Conservation (phyloP, 2,888 invertebrate genomes). For the Neuroscelio doddi region DNA sequence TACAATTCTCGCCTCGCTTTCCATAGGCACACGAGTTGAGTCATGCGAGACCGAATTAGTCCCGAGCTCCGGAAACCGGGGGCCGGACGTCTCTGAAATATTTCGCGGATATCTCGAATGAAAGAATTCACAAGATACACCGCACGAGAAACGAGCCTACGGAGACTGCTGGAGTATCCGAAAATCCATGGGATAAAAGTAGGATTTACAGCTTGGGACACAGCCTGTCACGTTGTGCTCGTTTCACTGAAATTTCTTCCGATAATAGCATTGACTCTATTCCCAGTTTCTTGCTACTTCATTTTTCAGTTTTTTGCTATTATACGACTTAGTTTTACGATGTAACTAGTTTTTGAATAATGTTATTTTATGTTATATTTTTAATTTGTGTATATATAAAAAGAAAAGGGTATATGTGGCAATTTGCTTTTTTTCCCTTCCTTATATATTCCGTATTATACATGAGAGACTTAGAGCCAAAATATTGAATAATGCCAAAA, state of each 20-base stretch:
- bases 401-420: no score
- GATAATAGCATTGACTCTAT: constrained; percentile 17
- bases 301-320: no score
- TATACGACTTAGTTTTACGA: no score
- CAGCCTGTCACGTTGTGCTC: constrained; percentile 38
- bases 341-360: no score
- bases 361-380: no score
- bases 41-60: background rate
- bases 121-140: constrained; percentile 26
- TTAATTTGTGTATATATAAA: no score
- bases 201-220: constrained; percentile 44
- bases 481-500: no score
- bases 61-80: background rate
- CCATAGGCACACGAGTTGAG: constrained; percentile 27
- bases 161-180: constrained; percentile 39
- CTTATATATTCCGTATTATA: no score
- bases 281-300: no score
- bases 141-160: constrained; percentile 44
- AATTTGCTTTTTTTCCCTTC: no score
- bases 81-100: constrained; percentile 9
- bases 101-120: constrained; percentile 3
- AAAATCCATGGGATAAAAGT: constrained; percentile 50
- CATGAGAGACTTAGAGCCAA: no score
- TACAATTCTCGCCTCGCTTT: constrained; percentile 25
- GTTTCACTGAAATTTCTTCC: constrained; percentile 28